Evolutionary conservation across 2,797 vertebrate genomes (phyloP).

Genomic region (Anas capensis): DNA sequence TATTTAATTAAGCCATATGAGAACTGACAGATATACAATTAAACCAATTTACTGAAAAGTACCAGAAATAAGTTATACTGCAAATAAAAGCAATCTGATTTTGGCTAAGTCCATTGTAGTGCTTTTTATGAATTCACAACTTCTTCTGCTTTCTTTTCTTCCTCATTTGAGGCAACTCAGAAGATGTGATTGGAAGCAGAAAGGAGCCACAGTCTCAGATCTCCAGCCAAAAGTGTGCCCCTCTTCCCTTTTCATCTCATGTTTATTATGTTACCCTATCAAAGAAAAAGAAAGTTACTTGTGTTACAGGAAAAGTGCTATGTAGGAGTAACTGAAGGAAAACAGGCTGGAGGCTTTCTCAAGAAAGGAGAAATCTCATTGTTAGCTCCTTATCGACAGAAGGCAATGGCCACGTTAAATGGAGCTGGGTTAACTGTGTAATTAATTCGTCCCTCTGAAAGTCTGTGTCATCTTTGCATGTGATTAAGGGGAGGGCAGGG

Average conservation of each 20-base stretch:
- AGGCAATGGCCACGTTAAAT: neutral
- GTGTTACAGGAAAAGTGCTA: neutral
- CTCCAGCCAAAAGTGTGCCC: conserved; percentile 25
- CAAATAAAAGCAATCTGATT: neutral
- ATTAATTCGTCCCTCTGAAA: conserved; percentile 19
- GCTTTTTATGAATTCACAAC: neutral
- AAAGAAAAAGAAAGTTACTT: neutral
- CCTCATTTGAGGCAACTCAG: neutral
- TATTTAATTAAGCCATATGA: neutral
- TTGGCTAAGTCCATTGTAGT: neutral
- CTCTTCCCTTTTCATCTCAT: conserved; percentile 28
- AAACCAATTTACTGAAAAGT: neutral
- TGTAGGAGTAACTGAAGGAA: neutral
- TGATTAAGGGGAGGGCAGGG: neutral
- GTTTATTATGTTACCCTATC: conserved; percentile 43
- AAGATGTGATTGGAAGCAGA: neutral
- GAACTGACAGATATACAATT: neutral
- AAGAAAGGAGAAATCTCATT: neutral
- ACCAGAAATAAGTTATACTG: neutral
- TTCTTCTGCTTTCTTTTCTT: neutral
- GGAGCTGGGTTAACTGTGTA: neutral
- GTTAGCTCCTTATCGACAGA: conserved; percentile 14
- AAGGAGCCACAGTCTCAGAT: neutral
- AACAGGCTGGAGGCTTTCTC: neutral
- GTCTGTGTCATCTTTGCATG: neutral